phyloP scores from a whole-genome alignment of 1,140 invertebrate species.

The Macrobrachium nipponense region DNA sequence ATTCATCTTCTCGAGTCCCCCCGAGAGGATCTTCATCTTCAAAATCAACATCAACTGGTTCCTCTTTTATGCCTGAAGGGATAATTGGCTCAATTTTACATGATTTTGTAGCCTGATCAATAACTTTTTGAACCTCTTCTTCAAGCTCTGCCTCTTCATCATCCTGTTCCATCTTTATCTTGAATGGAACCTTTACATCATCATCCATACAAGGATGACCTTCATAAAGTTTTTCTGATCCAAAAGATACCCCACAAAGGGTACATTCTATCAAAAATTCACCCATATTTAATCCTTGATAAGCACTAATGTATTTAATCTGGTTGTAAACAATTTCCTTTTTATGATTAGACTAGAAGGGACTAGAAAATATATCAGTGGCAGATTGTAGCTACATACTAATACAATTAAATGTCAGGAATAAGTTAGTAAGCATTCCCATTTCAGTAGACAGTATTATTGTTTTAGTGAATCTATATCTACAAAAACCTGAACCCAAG shows the following conservation, averaged over 20 bases:
- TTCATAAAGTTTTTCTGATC: constrained; percentile 45
- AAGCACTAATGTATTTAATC: background rate
- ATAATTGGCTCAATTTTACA: background rate
- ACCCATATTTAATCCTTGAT: constrained; percentile 44
- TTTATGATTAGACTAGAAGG: constrained; percentile 32
- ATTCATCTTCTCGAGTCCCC: background rate
- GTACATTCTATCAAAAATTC: constrained; percentile 57
- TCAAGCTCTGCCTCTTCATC: constrained; percentile 45
- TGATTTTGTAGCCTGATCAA: background rate
- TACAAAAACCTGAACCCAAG: too few relatives aligned
- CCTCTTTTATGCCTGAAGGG: constrained; percentile 28
- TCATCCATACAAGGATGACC: constrained; percentile 42
- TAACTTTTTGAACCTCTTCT: constrained; percentile 8
- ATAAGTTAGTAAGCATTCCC: too few relatives aligned
- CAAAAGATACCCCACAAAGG: constrained; percentile 50
- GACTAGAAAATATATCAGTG: constrained; percentile 25
- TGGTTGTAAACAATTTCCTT: background rate
- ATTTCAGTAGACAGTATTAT: too few relatives aligned
- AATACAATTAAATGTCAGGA: too few relatives aligned
- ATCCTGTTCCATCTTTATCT: constrained; percentile 42
- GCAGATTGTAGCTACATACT: too few relatives aligned
- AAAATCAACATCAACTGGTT: constrained; percentile 33
- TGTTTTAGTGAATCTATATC: too few relatives aligned
- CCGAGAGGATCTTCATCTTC: constrained; percentile 46
- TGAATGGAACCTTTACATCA: constrained; percentile 49